A percentile compares a stretch with the other conserved stretches of the same genome.
These are phyloP conservation scores for Drosophila conformis DNA, from an alignment of 2,888 invertebrate species.

Conservation along the genomic window DNA sequence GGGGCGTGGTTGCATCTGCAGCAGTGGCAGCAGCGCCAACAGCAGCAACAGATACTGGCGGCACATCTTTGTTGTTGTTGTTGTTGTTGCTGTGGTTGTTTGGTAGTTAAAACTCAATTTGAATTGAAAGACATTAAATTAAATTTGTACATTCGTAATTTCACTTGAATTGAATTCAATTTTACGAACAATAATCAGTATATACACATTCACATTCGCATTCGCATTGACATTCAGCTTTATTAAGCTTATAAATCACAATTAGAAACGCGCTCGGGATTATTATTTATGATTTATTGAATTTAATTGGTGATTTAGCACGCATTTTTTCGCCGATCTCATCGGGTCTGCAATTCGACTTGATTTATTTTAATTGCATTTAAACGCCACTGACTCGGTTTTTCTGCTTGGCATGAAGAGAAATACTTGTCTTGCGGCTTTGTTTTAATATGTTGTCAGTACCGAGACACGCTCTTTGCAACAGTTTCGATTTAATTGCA, in stretches of 20 bases:
- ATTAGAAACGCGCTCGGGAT: constrained; percentile 45
- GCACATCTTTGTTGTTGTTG: constrained; percentile 36
- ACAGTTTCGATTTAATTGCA: constrained; percentile 50
- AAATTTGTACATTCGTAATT: constrained; percentile 64
- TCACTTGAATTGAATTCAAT: constrained; percentile 51
- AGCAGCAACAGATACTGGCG: background rate
- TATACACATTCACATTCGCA: background rate
- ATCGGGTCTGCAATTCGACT: background rate
- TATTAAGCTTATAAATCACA: constrained; percentile 70
- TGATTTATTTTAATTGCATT: constrained; percentile 18
- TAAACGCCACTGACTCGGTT: constrained; percentile 5
- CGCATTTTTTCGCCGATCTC: constrained; percentile 17
- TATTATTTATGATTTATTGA: constrained; percentile 50
- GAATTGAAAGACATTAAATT: constrained; percentile 50
- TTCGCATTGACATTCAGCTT: constrained; percentile 16
- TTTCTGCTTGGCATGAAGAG: background rate
- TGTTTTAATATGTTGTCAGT: constrained; percentile 27
- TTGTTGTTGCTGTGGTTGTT: constrained; percentile 10
- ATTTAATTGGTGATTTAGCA: constrained; percentile 58
- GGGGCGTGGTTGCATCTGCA: constrained; percentile 22
- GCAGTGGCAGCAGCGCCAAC: constrained; percentile 4
- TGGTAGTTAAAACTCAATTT: constrained; percentile 40
- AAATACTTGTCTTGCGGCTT: constrained; percentile 24
- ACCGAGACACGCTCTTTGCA: constrained; percentile 33
- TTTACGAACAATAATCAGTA: constrained; percentile 26